These are phyloP conservation scores for Plagodis pulveraria DNA, from an alignment of 2,888 invertebrate genomes.

Conservation along the genomic window DNA sequence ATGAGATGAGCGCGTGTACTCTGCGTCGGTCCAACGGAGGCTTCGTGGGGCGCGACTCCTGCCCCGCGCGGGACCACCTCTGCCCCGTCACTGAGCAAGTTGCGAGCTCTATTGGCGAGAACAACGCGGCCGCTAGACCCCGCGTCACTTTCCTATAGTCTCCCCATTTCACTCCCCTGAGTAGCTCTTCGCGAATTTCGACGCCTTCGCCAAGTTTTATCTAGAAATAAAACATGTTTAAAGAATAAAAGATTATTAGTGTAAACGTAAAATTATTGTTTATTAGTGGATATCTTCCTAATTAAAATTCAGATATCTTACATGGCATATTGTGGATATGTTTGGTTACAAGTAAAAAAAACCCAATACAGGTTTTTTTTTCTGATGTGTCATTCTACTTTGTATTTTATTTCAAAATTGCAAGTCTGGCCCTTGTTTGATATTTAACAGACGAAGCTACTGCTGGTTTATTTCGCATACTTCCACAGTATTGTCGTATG, in stretches of 20 bases:
- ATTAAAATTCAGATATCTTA: too few relatives aligned
- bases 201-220: conserved; percentile 90
- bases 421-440: too few relatives aligned
- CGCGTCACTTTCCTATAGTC: conserved; percentile 90
- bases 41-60: conserved; percentile 90
- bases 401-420: too few relatives aligned
- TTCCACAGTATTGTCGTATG: too few relatives aligned
- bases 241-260: neutral
- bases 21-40: conserved; percentile 89
- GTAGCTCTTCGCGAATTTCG: conserved; percentile 88
- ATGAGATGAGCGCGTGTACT: conserved; percentile 90
- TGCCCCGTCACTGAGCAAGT: conserved; percentile 91
- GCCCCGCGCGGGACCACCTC: conserved; percentile 90
- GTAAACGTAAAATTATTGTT: too few relatives aligned
- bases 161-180: conserved; percentile 90
- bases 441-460: too few relatives aligned
- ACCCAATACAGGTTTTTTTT: too few relatives aligned
- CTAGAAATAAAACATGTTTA: conserved; percentile 59
- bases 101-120: conserved; percentile 90
- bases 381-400: too few relatives aligned
- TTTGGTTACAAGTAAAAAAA: too few relatives aligned
- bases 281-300: too few relatives aligned
- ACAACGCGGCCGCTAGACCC: conserved; percentile 89
- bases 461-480: too few relatives aligned
- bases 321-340: too few relatives aligned